Base-by-base conservation (phyloP, 2,888 invertebrate species). In the Molanna angustata region DNA sequence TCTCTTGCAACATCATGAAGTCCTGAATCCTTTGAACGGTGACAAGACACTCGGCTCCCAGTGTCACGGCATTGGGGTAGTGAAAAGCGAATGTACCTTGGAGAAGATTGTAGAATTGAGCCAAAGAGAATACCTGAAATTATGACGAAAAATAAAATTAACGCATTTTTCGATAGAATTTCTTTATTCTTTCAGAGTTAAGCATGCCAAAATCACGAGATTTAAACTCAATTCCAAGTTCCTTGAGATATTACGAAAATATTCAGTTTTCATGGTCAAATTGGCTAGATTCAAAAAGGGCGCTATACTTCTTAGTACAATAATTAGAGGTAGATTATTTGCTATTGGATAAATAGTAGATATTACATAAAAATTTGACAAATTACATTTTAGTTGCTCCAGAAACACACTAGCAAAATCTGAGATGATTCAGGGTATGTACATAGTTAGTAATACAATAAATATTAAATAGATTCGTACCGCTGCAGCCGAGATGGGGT, bases 51-150 rank as follows among this genome's bases (percentile, higher is more conserved):
- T 86, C 85, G 0, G 84, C 81, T 1, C 79, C 76, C 56, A 74
- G 68, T 2, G 78, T 73, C 1, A 84, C 68, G 1, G 79, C 83
- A 62, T 74, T 65, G 2, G 80, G 85, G 65, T 78, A 80, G 62
- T 76, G 74, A 62, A 83, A 80, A 11, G 83, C 82, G 62, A 83
- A 77, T 2, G 78, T 77, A 33, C 74, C 62, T 62, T 78, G 67
- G 17, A 71, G 59, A 7, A 80, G 78, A 64, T 84, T 84, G 60
- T 79, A 83, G 63, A 82, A 81, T 62, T 83, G 82, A 1, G 84
- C 84, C 65, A 82, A 73, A 1, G 84, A 80, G 64, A 84, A 85
- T 1, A 82, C 84, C 59, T 59, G 50, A 3, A 45, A 49, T 11
- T 22, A n/a, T n/a, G n/a, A n/a, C n/a, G n/a, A n/a, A n/a, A n/a